phyloP scores from a whole-genome alignment of 1,140 invertebrate genomes.

The Berghia stephanieae region DNA sequence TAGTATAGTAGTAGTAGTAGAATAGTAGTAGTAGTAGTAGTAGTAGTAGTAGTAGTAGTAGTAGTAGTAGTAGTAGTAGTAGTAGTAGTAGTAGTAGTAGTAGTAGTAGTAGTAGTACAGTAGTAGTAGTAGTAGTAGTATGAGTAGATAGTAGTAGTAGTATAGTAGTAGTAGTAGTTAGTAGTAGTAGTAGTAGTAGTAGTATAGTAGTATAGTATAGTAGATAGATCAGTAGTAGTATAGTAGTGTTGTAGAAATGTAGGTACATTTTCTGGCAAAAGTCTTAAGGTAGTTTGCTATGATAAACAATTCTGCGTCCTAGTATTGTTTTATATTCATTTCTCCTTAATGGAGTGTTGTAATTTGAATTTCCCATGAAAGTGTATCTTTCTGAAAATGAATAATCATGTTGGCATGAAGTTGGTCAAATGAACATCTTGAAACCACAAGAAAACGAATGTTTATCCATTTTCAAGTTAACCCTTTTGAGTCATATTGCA shows the following conservation, averaged over 20 bases:
- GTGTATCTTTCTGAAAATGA: no score
- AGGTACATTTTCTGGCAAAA: background rate
- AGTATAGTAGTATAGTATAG: background rate
- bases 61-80: conserved; percentile 13
- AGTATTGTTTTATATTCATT: no score
- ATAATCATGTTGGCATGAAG: no score
- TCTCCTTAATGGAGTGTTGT: no score
- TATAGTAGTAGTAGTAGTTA: background rate
- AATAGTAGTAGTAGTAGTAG: no score
- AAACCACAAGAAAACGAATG: no score
- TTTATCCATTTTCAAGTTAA: no score
- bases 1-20: no score
- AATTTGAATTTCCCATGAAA: no score
- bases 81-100: conserved; percentile 14
- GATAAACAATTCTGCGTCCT: background rate
- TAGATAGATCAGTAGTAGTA: background rate
- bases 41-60: conserved; percentile 15
- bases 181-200: background rate
- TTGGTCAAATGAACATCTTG: no score
- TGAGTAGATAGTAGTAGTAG: background rate
- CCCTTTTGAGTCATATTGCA: no score
- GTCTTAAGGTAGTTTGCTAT: background rate
- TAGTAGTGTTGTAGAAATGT: background rate
- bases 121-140: background rate
- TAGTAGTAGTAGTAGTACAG: conserved; percentile 12